A percentile compares a stretch with the other conserved stretches of the same genome.
Conservation (phyloP, 2,888 invertebrate species). For the Poecilobothrus nobilitatus region DNA sequence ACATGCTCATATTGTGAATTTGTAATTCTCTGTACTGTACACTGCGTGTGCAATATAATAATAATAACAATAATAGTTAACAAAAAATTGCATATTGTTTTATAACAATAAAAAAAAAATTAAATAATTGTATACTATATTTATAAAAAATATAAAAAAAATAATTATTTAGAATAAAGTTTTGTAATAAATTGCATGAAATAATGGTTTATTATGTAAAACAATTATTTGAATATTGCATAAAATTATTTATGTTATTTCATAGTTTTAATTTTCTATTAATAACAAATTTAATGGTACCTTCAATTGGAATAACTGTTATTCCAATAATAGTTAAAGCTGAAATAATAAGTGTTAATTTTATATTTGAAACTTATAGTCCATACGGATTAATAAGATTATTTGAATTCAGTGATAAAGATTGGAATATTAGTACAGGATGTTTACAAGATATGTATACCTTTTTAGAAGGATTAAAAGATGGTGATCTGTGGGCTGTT, state of each 20-base stretch:
- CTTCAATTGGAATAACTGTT: too few relatives aligned
- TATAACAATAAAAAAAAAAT: too few relatives aligned
- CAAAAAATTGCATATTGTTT: too few relatives aligned
- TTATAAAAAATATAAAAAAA: too few relatives aligned
- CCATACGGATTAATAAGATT: constrained; percentile 33
- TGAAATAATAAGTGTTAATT: constrained; percentile 31
- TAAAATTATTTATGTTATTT: neutral
- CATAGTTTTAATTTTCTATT: neutral
- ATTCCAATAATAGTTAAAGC: neutral
- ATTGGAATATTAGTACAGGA: constrained; percentile 34
- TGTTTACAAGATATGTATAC: constrained; percentile 33
- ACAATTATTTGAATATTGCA: neutral
- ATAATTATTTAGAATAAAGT: too few relatives aligned
- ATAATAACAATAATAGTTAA: too few relatives aligned
- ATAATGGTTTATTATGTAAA: too few relatives aligned
- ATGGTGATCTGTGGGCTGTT: constrained; percentile 33
- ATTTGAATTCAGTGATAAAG: constrained; percentile 36
- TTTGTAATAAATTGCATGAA: too few relatives aligned
- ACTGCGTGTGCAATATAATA: too few relatives aligned
- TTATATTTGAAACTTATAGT: constrained; percentile 34
- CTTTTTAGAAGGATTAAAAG: constrained; percentile 32
- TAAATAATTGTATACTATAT: too few relatives aligned
- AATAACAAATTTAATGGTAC: neutral
- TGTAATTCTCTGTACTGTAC: too few relatives aligned
- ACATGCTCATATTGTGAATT: too few relatives aligned